Evolutionary conservation across 2,797 vertebrate species (phyloP), one percentile per base, ranked within the genome.

Genomic region (Eospalax fontanierii): DNA sequence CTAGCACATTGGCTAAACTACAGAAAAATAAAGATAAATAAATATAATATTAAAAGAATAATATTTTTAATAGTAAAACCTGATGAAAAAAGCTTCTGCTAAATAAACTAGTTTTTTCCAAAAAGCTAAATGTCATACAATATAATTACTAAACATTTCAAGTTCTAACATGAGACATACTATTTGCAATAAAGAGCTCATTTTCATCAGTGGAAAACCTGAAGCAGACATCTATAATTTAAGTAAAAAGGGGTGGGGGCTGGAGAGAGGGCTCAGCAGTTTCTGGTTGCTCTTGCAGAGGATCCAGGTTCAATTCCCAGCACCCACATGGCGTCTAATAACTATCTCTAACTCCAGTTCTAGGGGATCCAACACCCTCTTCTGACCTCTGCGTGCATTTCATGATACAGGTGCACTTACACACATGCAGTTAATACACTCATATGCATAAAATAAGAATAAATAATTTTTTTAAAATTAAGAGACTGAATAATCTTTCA

Each of bases 1-100:
- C 40, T 87, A 16, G 73, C 46, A 80, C 59, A 79, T 3, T 87
- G 43, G 8, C 46, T 70, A 71, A 87, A 63, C 85, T 71, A 90
- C 0, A 59, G 11, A 43, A 95, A 96, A 76, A 4, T 28, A 95
- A 95, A 92, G 50, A 30, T 2, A 90, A n/a, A n/a, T n/a, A 54
- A 9, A 7, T 84, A 87, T 54, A 76, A 66, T 22, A 71, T 43
- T 40, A 86, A 66, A 84, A 85, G 4, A 68, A 2, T 21, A 87
- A 68, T 6, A 94, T 6, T 94, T 92, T 87, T 5, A 95, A 61
- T 7, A 33, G 66, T 57, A 78, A 11, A 0, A 63, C 54, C 46
- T 92, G 16, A 63, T 80, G 40, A 91, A 87, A 89, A 91, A 26
- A 50, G 35, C 30, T 93, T 93, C 82, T 82, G 22, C 30, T 54